Evolutionary conservation across 2,888 invertebrate genomes (phyloP).

Genomic region (Octodonta nipae): DNA sequence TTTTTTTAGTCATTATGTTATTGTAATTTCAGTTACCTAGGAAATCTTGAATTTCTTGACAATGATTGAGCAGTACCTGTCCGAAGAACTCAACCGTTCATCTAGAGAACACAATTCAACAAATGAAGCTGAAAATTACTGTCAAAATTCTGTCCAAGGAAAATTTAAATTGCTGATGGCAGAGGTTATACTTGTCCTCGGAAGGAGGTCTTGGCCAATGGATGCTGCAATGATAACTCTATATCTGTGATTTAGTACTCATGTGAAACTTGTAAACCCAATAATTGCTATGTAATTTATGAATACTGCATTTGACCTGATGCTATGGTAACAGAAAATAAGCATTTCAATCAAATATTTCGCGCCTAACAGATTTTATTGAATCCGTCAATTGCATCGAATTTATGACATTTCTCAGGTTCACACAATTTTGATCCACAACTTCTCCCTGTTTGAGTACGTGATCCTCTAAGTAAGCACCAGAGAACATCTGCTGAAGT

Average conservation of each 20-base stretch:
- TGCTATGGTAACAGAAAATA: too few relatives aligned
- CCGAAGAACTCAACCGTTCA: conserved; percentile 51
- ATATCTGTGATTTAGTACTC: conserved; percentile 56
- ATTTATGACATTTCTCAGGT: too few relatives aligned
- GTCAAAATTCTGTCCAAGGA: conserved; percentile 83
- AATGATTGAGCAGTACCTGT: conserved; percentile 44
- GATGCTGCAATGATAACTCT: conserved; percentile 67
- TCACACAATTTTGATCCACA: too few relatives aligned
- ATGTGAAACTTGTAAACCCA: conserved; percentile 66
- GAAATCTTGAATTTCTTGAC: conserved; percentile 38
- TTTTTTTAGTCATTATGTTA: conserved; percentile 63
- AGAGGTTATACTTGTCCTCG: conserved; percentile 76
- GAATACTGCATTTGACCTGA: conserved; percentile 90
- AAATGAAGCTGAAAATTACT: conserved; percentile 43
- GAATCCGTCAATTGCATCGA: too few relatives aligned
- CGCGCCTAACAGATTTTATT: too few relatives aligned
- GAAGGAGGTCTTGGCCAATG: conserved; percentile 57
- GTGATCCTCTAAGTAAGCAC: too few relatives aligned
- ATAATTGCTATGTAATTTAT: conserved; percentile 77
- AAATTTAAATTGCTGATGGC: conserved; percentile 77
- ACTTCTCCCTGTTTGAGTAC: too few relatives aligned
- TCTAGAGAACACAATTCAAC: conserved; percentile 59
- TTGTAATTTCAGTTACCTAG: conserved; percentile 59
- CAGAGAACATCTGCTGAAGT: too few relatives aligned
- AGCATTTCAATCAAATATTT: too few relatives aligned